Percentiles rank a stretch among this genome's conserved stretches.
Conservation (phyloP, 2,797 vertebrate species). For the Argya squamiceps region DNA sequence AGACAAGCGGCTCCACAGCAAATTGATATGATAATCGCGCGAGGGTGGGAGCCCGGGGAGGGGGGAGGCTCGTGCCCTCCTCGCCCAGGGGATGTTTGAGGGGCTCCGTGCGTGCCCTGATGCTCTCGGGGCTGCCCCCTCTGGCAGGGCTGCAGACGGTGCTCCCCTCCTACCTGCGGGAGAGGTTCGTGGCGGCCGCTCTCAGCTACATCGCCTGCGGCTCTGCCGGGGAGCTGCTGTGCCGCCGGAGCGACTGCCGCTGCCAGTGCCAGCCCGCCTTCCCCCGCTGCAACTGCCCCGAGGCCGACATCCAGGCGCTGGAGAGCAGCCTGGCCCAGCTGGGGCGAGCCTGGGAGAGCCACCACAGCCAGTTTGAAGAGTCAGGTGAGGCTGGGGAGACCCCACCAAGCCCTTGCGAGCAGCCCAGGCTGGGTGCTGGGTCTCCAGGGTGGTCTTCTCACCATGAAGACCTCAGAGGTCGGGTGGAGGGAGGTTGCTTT, state of each 20-base stretch:
- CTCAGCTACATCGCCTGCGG: conserved; percentile 97
- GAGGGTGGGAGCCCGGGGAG: background rate
- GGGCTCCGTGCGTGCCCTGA: fast-evolving
- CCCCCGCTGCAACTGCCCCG: conserved; percentile 94
- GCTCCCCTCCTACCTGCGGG: conserved; percentile 90
- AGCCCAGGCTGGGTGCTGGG: background rate
- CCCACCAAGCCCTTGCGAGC: background rate
- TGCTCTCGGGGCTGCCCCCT: background rate
- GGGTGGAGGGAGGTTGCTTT: background rate
- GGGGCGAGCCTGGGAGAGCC: conserved; percentile 83
- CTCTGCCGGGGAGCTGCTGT: conserved; percentile 91
- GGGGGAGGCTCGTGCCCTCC: background rate
- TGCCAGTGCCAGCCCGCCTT: conserved; percentile 88
- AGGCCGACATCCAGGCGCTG: conserved; percentile 90
- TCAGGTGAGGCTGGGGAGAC: conserved; percentile 82
- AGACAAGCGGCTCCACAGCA: conserved; percentile 39
- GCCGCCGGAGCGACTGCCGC: conserved; percentile 92
- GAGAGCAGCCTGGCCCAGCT: conserved; percentile 90
- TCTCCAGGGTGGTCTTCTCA: background rate
- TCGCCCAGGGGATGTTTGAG: fast-evolving
- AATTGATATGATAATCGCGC: background rate
- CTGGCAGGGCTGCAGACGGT: conserved; percentile 90
- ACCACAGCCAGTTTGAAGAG: conserved; percentile 90
- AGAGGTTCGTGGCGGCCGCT: conserved; percentile 91
- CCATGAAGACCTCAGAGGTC: fast-evolving